These are phyloP conservation scores for Marmota flaviventris DNA, from an alignment of 2,113 vertebrate genomes.

Conservation along the genomic window DNA sequence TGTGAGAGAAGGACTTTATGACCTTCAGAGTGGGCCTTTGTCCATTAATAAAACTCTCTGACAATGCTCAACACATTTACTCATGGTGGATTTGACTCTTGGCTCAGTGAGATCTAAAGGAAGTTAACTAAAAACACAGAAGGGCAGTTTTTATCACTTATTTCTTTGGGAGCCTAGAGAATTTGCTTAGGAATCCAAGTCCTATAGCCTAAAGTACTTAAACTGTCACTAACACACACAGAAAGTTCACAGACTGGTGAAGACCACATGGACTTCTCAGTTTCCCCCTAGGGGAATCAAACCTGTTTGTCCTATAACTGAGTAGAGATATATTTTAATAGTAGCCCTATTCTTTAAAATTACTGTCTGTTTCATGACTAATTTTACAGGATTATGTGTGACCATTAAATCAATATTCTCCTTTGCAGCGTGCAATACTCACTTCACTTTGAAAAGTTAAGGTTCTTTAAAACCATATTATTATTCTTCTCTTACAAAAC, in stretches of 20 bases:
- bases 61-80: constrained; percentile 71
- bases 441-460: constrained; percentile 52
- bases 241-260: constrained; percentile 40
- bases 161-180: constrained; percentile 66
- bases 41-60: constrained; percentile 72
- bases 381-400: constrained; percentile 73
- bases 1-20: constrained; percentile 76
- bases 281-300: neutral
- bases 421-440: constrained; percentile 17
- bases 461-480: constrained; percentile 15
- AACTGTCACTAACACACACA: constrained; percentile 53
- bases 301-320: constrained; percentile 62
- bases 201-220: constrained; percentile 32
- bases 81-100: constrained; percentile 62
- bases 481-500: constrained; percentile 64
- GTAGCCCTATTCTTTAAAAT: constrained; percentile 71
- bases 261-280: constrained; percentile 34
- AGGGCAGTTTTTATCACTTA: constrained; percentile 65
- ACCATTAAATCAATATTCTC: constrained; percentile 69
- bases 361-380: constrained; percentile 74
- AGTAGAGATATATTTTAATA: constrained; percentile 62
- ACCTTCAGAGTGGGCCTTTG: constrained; percentile 71
- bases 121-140: constrained; percentile 74
- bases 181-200: constrained; percentile 67
- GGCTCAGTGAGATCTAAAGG: constrained; percentile 68